Evolutionary conservation across 2,113 vertebrate species (phyloP).

Genomic region (Cygnus buccinator): DNA sequence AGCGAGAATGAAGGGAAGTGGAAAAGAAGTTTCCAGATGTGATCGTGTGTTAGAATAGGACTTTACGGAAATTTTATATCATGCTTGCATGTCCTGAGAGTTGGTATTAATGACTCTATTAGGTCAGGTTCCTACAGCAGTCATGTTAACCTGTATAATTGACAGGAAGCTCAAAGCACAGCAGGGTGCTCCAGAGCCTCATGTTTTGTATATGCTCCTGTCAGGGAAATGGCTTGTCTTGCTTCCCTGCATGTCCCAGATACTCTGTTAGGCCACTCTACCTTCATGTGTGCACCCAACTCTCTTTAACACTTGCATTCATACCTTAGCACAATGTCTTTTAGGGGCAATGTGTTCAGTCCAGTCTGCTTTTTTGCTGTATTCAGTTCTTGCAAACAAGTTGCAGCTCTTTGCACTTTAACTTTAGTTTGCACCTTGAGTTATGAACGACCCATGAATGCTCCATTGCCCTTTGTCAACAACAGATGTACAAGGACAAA

Average conservation of each 20-base stretch:
- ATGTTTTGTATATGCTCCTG: neutral
- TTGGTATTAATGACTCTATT: neutral
- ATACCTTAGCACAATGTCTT: neutral
- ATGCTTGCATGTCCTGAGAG: neutral
- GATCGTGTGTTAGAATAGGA: neutral
- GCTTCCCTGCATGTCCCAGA: neutral
- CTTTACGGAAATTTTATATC: fast-evolving
- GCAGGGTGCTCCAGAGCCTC: neutral
- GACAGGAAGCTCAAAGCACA: neutral
- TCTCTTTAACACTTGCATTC: neutral
- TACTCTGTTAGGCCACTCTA: neutral
- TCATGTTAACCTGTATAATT: neutral
- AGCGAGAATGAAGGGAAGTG: neutral
- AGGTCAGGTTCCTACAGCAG: neutral
- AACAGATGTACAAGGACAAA: neutral
- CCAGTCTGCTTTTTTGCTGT: neutral
- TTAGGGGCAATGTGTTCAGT: neutral
- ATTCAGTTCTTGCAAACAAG: neutral
- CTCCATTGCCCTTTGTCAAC: neutral
- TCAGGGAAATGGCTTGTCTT: neutral
- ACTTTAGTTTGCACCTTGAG: neutral
- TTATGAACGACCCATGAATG: neutral
- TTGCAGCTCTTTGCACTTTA: neutral
- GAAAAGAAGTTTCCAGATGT: neutral
- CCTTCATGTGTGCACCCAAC: neutral